Evolutionary conservation across 1,140 invertebrate genomes (phyloP), one percentile per base, ranked within the genome.

Genomic region (Lepidurus apus): DNA sequence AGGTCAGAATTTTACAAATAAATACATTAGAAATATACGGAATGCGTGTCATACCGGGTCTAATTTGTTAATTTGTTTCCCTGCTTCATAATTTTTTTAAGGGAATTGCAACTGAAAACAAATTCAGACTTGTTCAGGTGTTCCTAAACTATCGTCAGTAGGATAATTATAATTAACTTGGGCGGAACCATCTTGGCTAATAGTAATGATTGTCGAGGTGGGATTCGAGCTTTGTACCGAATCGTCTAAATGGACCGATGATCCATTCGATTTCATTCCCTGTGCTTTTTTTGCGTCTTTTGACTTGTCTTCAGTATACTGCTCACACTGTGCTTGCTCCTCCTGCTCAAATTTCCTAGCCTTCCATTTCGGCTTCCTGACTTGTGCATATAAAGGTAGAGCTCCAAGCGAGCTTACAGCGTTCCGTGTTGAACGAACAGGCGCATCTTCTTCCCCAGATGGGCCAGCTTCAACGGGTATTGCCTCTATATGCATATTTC

Each of bases 171-270:
- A 44, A 74, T 65, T 65, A 65, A 45, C 21, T 26, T 45, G 74
- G 43, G 78, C 43, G 17, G 42, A 43, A 74, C 43, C 75, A 43
- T 79, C 78, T 47, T 45, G 45, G 65, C 73, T 73, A 44, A 79
- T 79, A 24, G 73, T 42, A 26, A 79, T 79, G 78, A 79, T 79
- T 74, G 78, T 79, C 74, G 78, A 75, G 73, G 74, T 79, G 65
- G 74, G 74, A 42, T 73, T 74, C 43, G 73, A 75, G 42, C 78
- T 79, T 74, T 74, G 74, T 7, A 79, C 78, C 13, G 78, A 74
- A 45, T 44, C 74, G 24, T 79, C 78, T 53, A 53, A 65, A 24
- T 17, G 45, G 24, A 47, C 21, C 34, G 44, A 7, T 13, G 53
- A 17, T 21, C 53, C 53, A 21, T 65, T 65, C 13, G 53, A 13